Conservation (phyloP, 2,888 invertebrate species). For the Hypsopygia costalis region DNA sequence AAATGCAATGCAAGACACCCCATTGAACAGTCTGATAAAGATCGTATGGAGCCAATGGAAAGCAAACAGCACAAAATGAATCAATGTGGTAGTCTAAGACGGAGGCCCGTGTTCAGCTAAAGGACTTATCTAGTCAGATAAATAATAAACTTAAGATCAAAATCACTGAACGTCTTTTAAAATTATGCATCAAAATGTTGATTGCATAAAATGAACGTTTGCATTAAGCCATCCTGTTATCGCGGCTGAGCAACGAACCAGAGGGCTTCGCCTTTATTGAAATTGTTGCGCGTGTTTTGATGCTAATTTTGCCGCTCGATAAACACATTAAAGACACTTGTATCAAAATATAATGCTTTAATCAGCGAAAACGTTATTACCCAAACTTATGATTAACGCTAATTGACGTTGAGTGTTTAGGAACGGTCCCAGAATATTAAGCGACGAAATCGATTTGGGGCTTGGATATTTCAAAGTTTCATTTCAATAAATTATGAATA, state of each 20-base stretch:
- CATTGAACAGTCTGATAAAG: no score
- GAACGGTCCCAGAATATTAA: constrained; percentile 7
- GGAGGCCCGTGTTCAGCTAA: no score
- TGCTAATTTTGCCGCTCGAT: constrained; percentile 22
- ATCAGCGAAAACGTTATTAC: constrained; percentile 20
- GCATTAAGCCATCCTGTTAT: constrained; percentile 7
- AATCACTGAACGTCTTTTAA: no score
- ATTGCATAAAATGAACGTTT: constrained; percentile 4
- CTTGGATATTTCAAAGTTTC: not conserved
- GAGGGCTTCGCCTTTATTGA: constrained; percentile 10
- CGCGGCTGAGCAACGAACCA: no score
- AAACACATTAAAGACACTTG: constrained; percentile 31
- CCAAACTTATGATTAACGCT: constrained; percentile 9
- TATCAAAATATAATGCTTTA: constrained; percentile 31
- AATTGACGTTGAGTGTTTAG: constrained; percentile 9
- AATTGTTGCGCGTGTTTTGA: constrained; percentile 13
- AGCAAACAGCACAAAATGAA: no score
- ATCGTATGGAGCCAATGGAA: no score
- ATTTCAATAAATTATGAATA: constrained; percentile 5
- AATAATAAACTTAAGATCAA: no score
- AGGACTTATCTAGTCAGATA: no score
- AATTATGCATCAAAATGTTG: constrained; percentile 1
- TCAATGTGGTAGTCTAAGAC: no score
- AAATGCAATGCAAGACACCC: no score
- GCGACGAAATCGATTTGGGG: not conserved